Conservation (phyloP, 2,888 invertebrate species). For the Thymelicus sylvestris region DNA sequence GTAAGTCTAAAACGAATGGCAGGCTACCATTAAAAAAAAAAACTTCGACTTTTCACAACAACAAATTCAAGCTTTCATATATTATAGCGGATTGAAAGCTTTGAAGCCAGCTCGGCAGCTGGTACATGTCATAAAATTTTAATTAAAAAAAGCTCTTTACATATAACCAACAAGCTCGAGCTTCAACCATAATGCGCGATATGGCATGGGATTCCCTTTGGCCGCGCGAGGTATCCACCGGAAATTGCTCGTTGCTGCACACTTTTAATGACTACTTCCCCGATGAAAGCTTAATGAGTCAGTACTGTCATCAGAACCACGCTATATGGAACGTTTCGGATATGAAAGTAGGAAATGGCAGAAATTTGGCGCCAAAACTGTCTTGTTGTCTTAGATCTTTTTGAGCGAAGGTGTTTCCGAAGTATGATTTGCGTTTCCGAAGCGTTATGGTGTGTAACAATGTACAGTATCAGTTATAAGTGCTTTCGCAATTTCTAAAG, state of each 20-base stretch:
- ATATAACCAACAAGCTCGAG: constrained; percentile 28
- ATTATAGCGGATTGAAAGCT: constrained; percentile 16
- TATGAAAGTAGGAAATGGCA: background rate
- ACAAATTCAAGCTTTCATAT: background rate
- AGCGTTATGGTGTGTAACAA: no score
- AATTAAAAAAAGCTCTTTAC: constrained; percentile 34
- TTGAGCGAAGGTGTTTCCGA: no score
- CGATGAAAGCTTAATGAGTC: constrained; percentile 77
- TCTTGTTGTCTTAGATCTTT: background rate
- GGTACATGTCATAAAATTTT: constrained; percentile 27
- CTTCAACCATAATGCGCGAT: constrained; percentile 30
- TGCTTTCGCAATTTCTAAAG: no score
- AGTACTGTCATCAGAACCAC: constrained; percentile 41
- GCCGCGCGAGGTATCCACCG: constrained; percentile 49
- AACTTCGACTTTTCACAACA: background rate
- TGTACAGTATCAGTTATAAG: no score
- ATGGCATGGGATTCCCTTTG: constrained; percentile 32
- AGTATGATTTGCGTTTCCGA: no score
- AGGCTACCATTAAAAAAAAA: background rate
- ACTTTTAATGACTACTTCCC: constrained; percentile 74
- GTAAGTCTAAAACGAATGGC: no score
- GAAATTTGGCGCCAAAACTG: background rate
- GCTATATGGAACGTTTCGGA: constrained; percentile 6
- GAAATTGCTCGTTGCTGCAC: constrained; percentile 76
- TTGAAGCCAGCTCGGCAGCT: constrained; percentile 13